Base-by-base conservation (phyloP, 1,140 invertebrate species). In the Yoshiicerus persimilis region DNA sequence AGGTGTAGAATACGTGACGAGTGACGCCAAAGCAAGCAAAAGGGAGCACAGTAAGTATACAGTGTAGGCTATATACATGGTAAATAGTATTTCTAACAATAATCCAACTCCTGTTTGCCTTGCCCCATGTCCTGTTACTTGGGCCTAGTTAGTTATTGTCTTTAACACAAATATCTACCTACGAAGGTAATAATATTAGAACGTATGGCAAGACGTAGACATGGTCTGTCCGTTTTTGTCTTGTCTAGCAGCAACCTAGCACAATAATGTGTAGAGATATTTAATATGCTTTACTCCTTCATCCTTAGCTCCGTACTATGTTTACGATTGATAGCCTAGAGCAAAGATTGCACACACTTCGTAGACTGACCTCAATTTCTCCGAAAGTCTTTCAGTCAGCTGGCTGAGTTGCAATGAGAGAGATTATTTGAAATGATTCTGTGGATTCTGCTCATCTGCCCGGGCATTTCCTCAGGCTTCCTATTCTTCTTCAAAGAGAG, bases 281-380 rank as follows among this genome's bases (percentile, higher is more conserved):
- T 47, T 47, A 47, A 47, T 47, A 47, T 39, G 38, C 38, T 39
- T 47, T 47, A 20, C 41, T 47, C 41, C 41, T 47, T 47, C 41
- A 47, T 47, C 41, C 41, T 75, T 75, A 16, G 16, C 66, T 34
- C 16, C 27, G 32, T 32, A 34, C 27, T 32, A 8, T 75, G 70
- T 77, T 77, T 77, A 77, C 70, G 16, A 77, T 77, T 34, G 11
- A 36, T 77, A 34, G 70, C 70, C 70, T 77, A 16, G 13, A 32
- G 70, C 32, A 34, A 77, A 34, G 70, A 77, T 77, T 77, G 70
- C 70, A 77, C 70, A 77, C 9, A 77, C 16, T 36, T n/a, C 30
- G 70, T 77, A 36, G 70, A 77, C 70, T 77, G 70, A 77, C 70
- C 70, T 77, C 70, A 77, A 77, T 77, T 77, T 77, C 70, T 77